These are phyloP conservation scores for Noctua comes DNA, from an alignment of 2,888 invertebrate genomes.

Conservation along the genomic window DNA sequence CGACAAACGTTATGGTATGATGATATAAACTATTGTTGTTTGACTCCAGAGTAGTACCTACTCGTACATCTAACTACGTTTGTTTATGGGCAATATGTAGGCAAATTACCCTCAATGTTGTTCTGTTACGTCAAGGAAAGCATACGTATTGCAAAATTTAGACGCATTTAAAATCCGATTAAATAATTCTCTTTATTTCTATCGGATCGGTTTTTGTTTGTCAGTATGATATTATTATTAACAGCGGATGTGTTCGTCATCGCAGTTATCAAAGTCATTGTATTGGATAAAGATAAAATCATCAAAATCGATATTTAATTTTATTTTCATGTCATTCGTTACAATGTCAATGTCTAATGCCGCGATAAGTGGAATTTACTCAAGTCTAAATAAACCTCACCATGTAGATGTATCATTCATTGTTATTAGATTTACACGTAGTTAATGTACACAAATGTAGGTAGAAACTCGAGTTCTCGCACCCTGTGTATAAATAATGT, in stretches of 20 bases:
- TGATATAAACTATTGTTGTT: slow-evolving; percentile 28
- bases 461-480: slow-evolving; percentile 72
- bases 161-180: slow-evolving; percentile 23
- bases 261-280: slow-evolving; percentile 1
- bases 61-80: slow-evolving; percentile 18
- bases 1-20: slow-evolving; percentile 22
- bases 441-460: slow-evolving; percentile 75
- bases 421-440: slow-evolving; percentile 61
- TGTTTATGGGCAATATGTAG: slow-evolving; percentile 19
- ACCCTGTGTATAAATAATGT: slow-evolving; percentile 83
- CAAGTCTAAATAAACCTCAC: slow-evolving; percentile 1
- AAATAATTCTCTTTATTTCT: slow-evolving; percentile 9
- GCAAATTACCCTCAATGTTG: slow-evolving; percentile 27
- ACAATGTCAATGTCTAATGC: slow-evolving; percentile 23
- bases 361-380: neutral
- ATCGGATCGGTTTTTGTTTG: slow-evolving; percentile 12
- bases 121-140: slow-evolving; percentile 12
- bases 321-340: slow-evolving; percentile 9
- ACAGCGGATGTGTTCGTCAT: slow-evolving; percentile 22
- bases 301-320: neutral
- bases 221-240: slow-evolving; percentile 27
- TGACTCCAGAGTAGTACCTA: slow-evolving; percentile 10
- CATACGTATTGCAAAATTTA: slow-evolving; percentile 20
- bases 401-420: slow-evolving; percentile 36
- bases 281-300: slow-evolving; percentile 17